A percentile compares a stretch with the other conserved stretches of the same genome.
Conservation (phyloP, 2,888 invertebrate species). For the Hanleya hanleyi region DNA sequence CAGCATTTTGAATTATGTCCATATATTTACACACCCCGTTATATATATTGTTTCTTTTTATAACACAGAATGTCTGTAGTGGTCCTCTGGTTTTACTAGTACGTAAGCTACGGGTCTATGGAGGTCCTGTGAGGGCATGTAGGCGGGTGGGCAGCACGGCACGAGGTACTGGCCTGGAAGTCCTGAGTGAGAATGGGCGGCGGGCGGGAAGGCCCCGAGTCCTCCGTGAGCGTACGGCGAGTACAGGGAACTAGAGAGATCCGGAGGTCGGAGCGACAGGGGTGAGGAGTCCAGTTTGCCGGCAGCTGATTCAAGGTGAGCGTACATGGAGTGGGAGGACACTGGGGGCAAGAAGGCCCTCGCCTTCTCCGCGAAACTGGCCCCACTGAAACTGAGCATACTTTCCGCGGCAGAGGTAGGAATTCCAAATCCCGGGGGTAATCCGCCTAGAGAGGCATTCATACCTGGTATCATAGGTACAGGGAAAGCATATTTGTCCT, state of each 20-base stretch:
- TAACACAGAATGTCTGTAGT: slow-evolving; percentile 58
- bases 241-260: slow-evolving; percentile 41
- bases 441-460: slow-evolving; percentile 40
- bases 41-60: not conserved
- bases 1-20: no score
- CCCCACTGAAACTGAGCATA: slow-evolving; percentile 5
- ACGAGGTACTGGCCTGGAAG: slow-evolving; percentile 62
- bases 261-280: slow-evolving; percentile 30
- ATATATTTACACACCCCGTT: not conserved
- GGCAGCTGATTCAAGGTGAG: slow-evolving; percentile 51
- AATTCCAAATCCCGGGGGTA: slow-evolving; percentile 12
- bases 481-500: slow-evolving; percentile 82
- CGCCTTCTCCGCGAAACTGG: slow-evolving; percentile 36
- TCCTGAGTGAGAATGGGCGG: slow-evolving; percentile 57
- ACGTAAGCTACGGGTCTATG: slow-evolving; percentile 71
- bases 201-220: slow-evolving; percentile 49
- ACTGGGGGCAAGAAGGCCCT: slow-evolving; percentile 59
- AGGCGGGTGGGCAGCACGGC: slow-evolving; percentile 67
- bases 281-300: slow-evolving; percentile 42
- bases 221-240: slow-evolving; percentile 57
- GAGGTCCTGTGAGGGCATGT: slow-evolving; percentile 64
- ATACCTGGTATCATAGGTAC: slow-evolving; percentile 63
- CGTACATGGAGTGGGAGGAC: slow-evolving; percentile 50
- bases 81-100: slow-evolving; percentile 72
- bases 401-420: slow-evolving; percentile 12